phyloP scores from a whole-genome alignment of 2,113 vertebrate species.

The Vireo altiloquus region DNA sequence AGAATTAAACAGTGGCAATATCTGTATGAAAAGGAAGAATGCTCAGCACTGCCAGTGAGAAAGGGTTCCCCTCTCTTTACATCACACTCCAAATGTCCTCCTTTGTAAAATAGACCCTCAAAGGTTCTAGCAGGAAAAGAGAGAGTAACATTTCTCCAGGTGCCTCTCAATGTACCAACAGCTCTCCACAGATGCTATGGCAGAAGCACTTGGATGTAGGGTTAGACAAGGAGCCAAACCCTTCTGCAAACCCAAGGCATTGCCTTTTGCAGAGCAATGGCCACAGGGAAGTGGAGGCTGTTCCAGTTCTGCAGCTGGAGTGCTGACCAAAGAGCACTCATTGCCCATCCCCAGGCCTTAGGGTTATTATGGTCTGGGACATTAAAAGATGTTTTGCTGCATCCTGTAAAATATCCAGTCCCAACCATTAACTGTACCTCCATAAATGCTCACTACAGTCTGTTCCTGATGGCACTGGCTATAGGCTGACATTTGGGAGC shows the following conservation, averaged over 20 bases:
- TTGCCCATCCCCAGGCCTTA: background rate
- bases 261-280: background rate
- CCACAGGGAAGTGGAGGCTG: background rate
- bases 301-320: background rate
- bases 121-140: background rate
- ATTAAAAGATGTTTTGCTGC: background rate
- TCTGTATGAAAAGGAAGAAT: background rate
- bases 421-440: background rate
- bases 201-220: background rate
- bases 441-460: background rate
- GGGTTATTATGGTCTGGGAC: background rate
- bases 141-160: background rate
- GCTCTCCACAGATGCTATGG: background rate
- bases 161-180: background rate
- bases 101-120: background rate
- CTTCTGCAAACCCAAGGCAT: background rate
- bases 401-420: background rate
- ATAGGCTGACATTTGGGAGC: background rate
- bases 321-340: background rate
- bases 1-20: slow-evolving; percentile 1
- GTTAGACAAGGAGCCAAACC: background rate
- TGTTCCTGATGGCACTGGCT: background rate
- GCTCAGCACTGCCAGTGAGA: background rate
- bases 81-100: background rate
- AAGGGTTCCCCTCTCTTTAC: background rate